A percentile compares a stretch with the other conserved stretches of the same genome.
Evolutionary conservation across 2,797 vertebrate genomes (phyloP).

Genomic region (Rhadinocentrus ornatus): DNA sequence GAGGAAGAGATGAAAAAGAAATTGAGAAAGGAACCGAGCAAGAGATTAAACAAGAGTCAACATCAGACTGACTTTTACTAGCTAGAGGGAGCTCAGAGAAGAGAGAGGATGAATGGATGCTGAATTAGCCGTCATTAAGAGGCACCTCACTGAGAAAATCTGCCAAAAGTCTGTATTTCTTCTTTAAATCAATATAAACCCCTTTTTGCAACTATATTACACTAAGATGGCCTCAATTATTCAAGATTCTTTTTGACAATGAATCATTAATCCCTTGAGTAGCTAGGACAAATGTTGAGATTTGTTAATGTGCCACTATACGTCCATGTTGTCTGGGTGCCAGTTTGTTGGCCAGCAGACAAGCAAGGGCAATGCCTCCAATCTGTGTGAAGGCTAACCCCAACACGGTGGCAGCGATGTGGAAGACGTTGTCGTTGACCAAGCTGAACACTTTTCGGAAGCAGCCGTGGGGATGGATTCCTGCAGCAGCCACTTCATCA

Average conservation of each 20-base stretch:
- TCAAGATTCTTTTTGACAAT: constrained; percentile 14
- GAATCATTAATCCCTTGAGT: neutral
- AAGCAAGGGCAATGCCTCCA: constrained; percentile 85
- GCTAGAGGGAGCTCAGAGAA: neutral
- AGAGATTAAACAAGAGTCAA: neutral
- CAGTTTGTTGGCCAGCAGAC: constrained; percentile 85
- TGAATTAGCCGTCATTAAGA: neutral
- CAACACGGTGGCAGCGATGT: constrained; percentile 86
- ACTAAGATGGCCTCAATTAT: constrained; percentile 4
- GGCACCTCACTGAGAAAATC: no score
- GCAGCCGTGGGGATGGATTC: constrained; percentile 87
- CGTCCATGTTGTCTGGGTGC: constrained; percentile 69
- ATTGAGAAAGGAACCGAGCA: neutral
- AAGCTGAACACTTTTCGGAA: constrained; percentile 87
- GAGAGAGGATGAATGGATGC: neutral
- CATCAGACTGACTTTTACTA: neutral
- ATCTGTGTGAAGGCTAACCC: constrained; percentile 85
- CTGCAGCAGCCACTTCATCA: constrained; percentile 46
- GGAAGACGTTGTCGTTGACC: constrained; percentile 87
- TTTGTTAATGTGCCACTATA: constrained; percentile 64
- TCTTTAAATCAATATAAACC: neutral
- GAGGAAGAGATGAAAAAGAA: neutral
- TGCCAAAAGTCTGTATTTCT: neutral
- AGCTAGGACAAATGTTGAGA: neutral
- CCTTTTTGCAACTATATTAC: constrained; percentile 5